A percentile compares a stretch with the other conserved stretches of the same genome.
Conservation (phyloP, 2,797 vertebrate species). For the Pristis pectinata region DNA sequence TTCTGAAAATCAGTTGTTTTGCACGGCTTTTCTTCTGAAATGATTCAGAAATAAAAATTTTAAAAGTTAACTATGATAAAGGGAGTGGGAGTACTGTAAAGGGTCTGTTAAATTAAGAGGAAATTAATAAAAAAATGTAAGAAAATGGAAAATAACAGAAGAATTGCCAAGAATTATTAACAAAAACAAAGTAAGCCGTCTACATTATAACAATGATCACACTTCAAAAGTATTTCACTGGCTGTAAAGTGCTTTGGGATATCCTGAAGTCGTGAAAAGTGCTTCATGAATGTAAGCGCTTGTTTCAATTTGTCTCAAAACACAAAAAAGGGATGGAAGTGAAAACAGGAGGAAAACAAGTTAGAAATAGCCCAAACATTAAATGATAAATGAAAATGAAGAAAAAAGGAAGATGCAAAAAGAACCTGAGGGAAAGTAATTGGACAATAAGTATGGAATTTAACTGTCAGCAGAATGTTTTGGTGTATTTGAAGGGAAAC, state of each 20-base stretch:
- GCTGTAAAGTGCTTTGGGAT: not conserved
- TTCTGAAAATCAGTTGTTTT: not conserved
- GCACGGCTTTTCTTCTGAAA: not conserved
- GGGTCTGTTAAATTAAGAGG: not conserved
- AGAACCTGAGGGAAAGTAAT: not conserved
- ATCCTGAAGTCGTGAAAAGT: not conserved
- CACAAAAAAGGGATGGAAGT: not conserved
- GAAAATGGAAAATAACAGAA: not conserved
- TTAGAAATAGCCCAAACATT: not conserved
- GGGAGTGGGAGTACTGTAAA: not conserved
- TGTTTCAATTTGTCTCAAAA: not conserved
- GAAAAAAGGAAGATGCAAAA: not conserved
- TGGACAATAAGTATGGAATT: not conserved
- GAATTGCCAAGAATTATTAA: not conserved
- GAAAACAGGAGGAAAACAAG: not conserved
- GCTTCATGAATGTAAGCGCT: not conserved
- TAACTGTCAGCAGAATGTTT: not conserved
- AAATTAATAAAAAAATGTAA: not conserved
- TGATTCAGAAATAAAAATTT: not conserved
- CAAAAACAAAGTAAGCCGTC: not conserved
- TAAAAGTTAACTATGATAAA: not conserved
- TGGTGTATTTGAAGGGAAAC: not conserved
- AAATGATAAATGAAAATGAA: not conserved
- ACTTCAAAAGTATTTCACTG: not conserved
- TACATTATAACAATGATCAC: not conserved